These are phyloP conservation scores for Chymomyza procnemis DNA, from an alignment of 2,888 invertebrate species.

Conservation along the genomic window DNA sequence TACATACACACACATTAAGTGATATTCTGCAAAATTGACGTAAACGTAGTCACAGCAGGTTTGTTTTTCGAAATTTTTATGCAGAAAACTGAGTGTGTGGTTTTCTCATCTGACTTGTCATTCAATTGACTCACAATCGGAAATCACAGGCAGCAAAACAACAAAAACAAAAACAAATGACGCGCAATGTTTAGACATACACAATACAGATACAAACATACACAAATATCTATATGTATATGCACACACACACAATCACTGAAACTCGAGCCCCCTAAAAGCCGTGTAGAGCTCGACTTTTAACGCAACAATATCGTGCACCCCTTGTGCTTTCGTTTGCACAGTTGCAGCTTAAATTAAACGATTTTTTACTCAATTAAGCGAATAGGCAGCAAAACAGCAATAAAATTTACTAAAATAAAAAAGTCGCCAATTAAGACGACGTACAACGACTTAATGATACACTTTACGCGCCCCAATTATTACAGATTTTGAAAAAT, in stretches of 20 bases:
- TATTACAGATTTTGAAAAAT: no score
- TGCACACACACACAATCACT: conserved; percentile 4
- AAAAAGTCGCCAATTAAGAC: background rate
- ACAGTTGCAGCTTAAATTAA: conserved; percentile 56
- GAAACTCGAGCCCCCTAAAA: background rate
- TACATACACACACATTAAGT: background rate
- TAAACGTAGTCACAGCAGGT: conserved; percentile 5
- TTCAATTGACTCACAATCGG: conserved; percentile 71
- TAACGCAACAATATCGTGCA: background rate
- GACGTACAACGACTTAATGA: no score
- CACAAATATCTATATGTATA: background rate
- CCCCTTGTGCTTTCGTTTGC: conserved; percentile 6
- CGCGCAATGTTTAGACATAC: no score
- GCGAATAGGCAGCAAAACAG: conserved; percentile 65
- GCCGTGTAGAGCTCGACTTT: conserved; percentile 6
- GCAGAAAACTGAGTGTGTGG: conserved; percentile 32
- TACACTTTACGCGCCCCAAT: no score
- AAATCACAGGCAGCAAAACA: conserved; percentile 38
- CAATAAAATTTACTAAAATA: conserved; percentile 19
- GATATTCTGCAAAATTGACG: conserved; percentile 38
- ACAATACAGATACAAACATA: conserved; percentile 12
- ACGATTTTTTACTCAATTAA: conserved; percentile 73
- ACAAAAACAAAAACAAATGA: conserved; percentile 14
- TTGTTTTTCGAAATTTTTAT: conserved; percentile 13
- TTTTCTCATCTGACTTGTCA: conserved; percentile 44